These are phyloP conservation scores for Brachyhypopomus occidentalis DNA, from an alignment of 2,113 vertebrate genomes.

Conservation along the genomic window DNA sequence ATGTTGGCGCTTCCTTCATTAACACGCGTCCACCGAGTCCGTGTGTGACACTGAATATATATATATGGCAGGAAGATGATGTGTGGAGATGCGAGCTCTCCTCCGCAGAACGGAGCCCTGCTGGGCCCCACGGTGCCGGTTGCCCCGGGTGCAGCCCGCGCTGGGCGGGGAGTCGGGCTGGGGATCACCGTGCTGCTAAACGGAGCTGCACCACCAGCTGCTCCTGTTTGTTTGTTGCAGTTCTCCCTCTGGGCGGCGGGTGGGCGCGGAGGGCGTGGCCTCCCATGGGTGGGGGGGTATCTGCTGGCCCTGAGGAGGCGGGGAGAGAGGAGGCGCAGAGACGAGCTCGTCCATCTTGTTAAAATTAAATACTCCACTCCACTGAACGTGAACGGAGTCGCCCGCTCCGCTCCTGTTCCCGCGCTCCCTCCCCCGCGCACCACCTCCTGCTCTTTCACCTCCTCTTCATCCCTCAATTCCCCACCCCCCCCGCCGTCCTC, in stretches of 20 bases:
- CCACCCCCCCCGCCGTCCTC: conserved; percentile 30
- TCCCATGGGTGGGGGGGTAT: conserved; percentile 60
- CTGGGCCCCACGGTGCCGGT: background rate
- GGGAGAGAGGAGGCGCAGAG: conserved; percentile 52
- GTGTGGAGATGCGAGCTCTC: background rate
- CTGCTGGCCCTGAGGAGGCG: conserved; percentile 51
- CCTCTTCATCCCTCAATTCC: conserved; percentile 49
- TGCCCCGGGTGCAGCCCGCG: conserved; percentile 1
- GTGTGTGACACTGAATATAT: background rate
- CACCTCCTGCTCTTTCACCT: conserved; percentile 51
- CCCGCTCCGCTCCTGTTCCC: conserved; percentile 47
- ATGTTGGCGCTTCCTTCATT: background rate
- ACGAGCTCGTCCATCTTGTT: conserved; percentile 77
- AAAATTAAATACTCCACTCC: conserved; percentile 78
- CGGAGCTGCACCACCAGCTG: conserved; percentile 6
- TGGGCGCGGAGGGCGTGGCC: conserved; percentile 65
- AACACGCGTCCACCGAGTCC: background rate
- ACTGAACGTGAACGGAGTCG: conserved; percentile 68
- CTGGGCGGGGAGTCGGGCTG: conserved; percentile 35
- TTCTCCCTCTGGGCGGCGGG: conserved; percentile 61
- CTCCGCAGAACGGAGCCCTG: background rate
- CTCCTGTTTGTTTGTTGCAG: conserved; percentile 46
- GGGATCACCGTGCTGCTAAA: conserved; percentile 40
- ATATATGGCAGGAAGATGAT: background rate
- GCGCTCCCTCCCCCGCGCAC: conserved; percentile 41